Evolutionary conservation across 2,113 vertebrate species (phyloP).

Genomic region (Psammodynastes pulverulentus): DNA sequence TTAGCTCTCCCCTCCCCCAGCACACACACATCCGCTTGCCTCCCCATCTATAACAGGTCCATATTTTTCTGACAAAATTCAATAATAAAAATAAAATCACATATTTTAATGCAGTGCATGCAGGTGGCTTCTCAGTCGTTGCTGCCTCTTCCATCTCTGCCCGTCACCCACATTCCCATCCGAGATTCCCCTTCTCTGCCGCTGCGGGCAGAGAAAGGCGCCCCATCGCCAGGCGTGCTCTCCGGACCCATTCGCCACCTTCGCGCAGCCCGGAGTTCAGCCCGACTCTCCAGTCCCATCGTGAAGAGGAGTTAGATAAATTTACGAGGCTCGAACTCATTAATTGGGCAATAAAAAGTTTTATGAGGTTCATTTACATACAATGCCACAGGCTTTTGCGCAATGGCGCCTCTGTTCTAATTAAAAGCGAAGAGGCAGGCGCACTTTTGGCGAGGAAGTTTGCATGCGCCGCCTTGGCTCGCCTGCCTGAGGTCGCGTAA

Average conservation of each 20-base stretch:
- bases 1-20: background rate
- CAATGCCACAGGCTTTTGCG: conserved; percentile 81
- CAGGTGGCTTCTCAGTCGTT: background rate
- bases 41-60: conserved; percentile 11
- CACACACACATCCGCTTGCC: background rate
- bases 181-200: conserved; percentile 33
- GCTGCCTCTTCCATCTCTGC: background rate
- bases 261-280: conserved; percentile 32
- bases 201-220: conserved; percentile 28
- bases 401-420: conserved; percentile 81
- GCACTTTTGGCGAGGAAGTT: conserved; percentile 55
- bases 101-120: conserved; percentile 14
- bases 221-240: conserved; percentile 33
- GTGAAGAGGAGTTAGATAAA: conserved; percentile 76
- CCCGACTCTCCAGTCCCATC: conserved; percentile 67
- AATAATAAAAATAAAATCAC: background rate
- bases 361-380: conserved; percentile 91
- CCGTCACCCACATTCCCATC: background rate
- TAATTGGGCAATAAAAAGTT: conserved; percentile 90
- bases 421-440: conserved; percentile 77
- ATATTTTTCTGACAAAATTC: conserved; percentile 43
- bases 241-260: conserved; percentile 29
- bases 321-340: conserved; percentile 80
- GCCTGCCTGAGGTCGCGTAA: conserved; percentile 48
- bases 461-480: conserved; percentile 54